Evolutionary conservation across 2,888 invertebrate species (phyloP).

Genomic region (Drosophila gaucha): DNA sequence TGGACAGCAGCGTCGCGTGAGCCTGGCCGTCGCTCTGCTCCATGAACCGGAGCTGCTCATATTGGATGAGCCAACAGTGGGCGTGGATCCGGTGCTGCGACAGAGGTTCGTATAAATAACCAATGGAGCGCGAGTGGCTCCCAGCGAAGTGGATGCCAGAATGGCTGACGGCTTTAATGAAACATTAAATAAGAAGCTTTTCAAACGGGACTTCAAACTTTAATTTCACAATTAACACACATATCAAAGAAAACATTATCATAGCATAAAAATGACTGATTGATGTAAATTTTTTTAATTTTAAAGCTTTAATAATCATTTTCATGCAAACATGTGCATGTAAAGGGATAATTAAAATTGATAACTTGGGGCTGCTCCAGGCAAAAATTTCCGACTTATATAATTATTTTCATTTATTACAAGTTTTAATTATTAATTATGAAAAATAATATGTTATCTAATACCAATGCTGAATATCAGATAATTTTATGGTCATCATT

Average conservation of each 20-base stretch:
- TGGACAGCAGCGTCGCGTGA: slow-evolving; percentile 95
- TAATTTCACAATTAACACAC: too few relatives aligned
- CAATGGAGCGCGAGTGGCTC: not conserved
- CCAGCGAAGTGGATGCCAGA: not conserved
- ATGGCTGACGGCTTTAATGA: too few relatives aligned
- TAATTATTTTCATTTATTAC: not conserved
- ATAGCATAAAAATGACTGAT: too few relatives aligned
- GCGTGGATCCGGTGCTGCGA: slow-evolving; percentile 94
- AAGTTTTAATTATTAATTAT: not conserved
- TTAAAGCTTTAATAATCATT: not conserved
- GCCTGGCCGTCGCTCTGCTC: slow-evolving; percentile 93
- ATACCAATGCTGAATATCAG: too few relatives aligned
- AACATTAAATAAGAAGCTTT: too few relatives aligned
- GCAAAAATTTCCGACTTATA: not conserved
- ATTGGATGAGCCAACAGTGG: slow-evolving; percentile 96
- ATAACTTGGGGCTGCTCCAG: not conserved
- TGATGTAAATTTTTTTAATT: too few relatives aligned
- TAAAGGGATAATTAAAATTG: not conserved
- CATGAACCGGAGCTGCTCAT: slow-evolving; percentile 96
- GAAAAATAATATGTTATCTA: not conserved
- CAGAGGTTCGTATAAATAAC: slow-evolving; percentile 87
- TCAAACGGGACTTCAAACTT: too few relatives aligned
- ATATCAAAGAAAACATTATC: too few relatives aligned
- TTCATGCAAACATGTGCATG: too few relatives aligned
- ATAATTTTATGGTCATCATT: too few relatives aligned